These are phyloP conservation scores for Tolmerus cingulatus DNA, from an alignment of 2,888 invertebrate species.

Conservation along the genomic window DNA sequence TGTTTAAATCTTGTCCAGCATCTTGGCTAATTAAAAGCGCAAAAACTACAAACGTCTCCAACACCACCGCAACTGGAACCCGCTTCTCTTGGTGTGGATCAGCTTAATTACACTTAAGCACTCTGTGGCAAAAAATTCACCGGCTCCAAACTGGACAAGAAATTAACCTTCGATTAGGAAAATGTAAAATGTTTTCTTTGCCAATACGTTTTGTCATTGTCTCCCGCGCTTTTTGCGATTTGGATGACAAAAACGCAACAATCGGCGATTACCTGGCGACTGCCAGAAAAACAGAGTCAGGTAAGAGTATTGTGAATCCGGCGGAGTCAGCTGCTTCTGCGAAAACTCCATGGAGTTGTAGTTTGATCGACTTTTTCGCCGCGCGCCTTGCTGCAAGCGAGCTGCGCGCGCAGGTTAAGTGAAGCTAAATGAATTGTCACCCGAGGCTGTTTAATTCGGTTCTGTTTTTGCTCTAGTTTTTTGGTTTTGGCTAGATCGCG, in stretches of 20 bases:
- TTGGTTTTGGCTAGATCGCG: not conserved
- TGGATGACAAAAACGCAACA: not conserved
- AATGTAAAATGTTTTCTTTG: not conserved
- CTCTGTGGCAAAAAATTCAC: not conserved
- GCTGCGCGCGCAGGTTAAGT: not conserved
- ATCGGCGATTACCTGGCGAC: not conserved
- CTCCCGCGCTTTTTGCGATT: not conserved
- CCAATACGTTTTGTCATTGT: not conserved
- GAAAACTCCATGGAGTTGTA: not conserved
- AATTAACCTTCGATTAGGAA: constrained; percentile 16
- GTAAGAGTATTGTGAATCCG: not conserved
- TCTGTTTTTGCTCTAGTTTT: not conserved
- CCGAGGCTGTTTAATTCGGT: not conserved
- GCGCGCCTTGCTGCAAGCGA: not conserved
- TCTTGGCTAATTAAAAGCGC: not conserved
- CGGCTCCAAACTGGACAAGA: not conserved
- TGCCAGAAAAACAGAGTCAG: not conserved
- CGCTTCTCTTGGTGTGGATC: not conserved
- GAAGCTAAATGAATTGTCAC: not conserved
- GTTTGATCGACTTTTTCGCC: not conserved
- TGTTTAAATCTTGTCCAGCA: not conserved
- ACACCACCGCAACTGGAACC: not conserved
- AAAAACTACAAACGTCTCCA: not conserved
- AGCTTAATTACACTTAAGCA: not conserved
- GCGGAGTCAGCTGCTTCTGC: not conserved